Percentiles rank a stretch among this genome's conserved stretches.
Conservation (phyloP, 2,113 vertebrate species). For the Setophaga petechia region DNA sequence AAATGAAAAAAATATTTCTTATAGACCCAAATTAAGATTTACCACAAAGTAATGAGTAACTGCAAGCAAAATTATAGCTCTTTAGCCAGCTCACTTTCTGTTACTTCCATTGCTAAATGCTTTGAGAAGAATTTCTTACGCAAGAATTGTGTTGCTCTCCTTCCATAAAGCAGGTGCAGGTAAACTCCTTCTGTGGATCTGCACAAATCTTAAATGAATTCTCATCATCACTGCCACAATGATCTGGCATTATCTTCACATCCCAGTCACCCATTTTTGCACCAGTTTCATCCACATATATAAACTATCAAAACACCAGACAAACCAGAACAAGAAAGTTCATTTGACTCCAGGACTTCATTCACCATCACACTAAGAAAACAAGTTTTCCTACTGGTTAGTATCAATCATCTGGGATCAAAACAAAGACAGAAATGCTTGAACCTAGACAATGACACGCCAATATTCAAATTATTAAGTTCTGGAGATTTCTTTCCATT, state of each 20-base stretch:
- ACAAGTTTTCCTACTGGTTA: not conserved
- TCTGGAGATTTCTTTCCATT: not conserved
- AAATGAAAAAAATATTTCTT: not conserved
- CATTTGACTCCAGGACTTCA: not conserved
- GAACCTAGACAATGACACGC: not conserved
- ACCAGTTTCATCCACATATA: not conserved
- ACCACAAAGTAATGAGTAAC: not conserved
- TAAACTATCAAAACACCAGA: not conserved
- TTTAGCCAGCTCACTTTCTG: not conserved
- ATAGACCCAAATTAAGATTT: slow-evolving; percentile 26
- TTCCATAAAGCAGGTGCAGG: not conserved
- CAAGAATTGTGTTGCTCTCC: not conserved
- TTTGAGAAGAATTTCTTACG: not conserved
- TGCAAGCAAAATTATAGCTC: slow-evolving; percentile 10
- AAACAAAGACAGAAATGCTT: not conserved
- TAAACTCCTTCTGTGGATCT: not conserved
- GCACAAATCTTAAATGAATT: not conserved
- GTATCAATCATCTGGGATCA: not conserved
- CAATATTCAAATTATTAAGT: not conserved
- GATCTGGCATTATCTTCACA: not conserved
- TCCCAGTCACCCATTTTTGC: not conserved
- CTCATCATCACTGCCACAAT: not conserved
- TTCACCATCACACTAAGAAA: not conserved
- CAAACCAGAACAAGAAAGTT: not conserved
- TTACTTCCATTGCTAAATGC: not conserved